These are phyloP conservation scores for Bellardia pandia DNA, from an alignment of 2,888 invertebrate species.

Conservation along the genomic window DNA sequence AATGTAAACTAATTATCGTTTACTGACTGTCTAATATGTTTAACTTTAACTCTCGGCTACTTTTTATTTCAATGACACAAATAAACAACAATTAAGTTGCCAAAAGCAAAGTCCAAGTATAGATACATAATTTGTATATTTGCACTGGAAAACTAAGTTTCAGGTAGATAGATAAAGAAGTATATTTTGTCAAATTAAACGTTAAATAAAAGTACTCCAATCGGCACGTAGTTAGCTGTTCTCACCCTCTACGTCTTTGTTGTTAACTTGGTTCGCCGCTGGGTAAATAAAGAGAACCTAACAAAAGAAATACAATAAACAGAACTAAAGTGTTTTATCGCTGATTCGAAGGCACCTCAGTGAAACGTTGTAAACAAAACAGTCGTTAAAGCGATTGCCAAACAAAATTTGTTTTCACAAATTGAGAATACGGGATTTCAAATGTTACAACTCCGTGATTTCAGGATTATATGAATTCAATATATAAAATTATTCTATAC, in stretches of 20 bases:
- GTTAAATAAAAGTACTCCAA: background rate
- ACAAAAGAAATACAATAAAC: too few relatives aligned
- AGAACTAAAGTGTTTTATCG: too few relatives aligned
- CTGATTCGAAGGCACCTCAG: too few relatives aligned
- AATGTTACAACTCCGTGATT: too few relatives aligned
- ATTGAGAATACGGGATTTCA: too few relatives aligned
- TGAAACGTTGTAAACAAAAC: too few relatives aligned
- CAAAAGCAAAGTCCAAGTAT: background rate
- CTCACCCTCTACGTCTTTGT: background rate
- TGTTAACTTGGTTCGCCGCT: background rate
- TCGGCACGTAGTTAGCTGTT: background rate
- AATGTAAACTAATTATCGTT: background rate
- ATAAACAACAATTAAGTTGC: background rate
- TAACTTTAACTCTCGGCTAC: too few relatives aligned
- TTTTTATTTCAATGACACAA: background rate
- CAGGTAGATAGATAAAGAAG: constrained; percentile 1
- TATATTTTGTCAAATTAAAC: background rate
- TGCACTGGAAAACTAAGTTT: background rate
- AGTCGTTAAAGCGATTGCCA: too few relatives aligned
- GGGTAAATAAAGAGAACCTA: too few relatives aligned
- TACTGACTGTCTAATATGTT: background rate
- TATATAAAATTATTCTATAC: too few relatives aligned
- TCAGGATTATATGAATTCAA: too few relatives aligned
- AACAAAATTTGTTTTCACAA: too few relatives aligned
- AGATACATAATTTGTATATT: background rate